Percentiles rank a stretch among this genome's conserved stretches.
phyloP scores from a whole-genome alignment of 2,113 vertebrate genomes.

The Indicator indicator region DNA sequence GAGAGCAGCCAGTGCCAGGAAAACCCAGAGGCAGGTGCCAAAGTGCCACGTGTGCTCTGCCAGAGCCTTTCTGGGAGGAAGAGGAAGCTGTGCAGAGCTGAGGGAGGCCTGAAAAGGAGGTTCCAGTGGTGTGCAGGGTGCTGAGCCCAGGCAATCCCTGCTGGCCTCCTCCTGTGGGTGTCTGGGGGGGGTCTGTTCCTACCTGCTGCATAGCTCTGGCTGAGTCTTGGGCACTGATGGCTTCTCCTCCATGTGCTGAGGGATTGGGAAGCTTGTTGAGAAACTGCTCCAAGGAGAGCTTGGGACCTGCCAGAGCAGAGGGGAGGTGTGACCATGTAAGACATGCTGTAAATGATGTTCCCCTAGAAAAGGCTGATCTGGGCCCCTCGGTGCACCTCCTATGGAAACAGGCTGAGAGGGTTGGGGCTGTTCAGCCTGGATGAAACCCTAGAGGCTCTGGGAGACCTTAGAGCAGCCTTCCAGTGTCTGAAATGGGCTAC shows the following conservation, averaged over 20 bases:
- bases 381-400: no score
- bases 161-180: not conserved
- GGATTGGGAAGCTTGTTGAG: constrained; percentile 74
- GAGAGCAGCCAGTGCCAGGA: not conserved
- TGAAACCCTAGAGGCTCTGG: no score
- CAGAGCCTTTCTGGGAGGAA: not conserved
- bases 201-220: constrained; percentile 81
- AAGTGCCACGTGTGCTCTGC: not conserved
- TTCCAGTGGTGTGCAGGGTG: not conserved
- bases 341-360: not conserved
- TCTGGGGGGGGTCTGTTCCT: not conserved
- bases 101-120: not conserved
- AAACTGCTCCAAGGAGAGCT: constrained; percentile 75
- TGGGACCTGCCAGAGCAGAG: constrained; percentile 52
- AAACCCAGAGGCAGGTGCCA: not conserved
- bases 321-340: fast-evolving
- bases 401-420: no score
- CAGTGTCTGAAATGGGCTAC: no score
- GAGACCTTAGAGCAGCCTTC: no score
- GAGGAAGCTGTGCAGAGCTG: not conserved
- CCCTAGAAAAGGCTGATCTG: not conserved
- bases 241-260: constrained; percentile 72
- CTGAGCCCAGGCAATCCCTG: fast-evolving
- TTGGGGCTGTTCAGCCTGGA: no score
- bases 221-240: constrained; percentile 68